Conservation (phyloP, 2,113 vertebrate genomes). For the Anhinga anhinga region DNA sequence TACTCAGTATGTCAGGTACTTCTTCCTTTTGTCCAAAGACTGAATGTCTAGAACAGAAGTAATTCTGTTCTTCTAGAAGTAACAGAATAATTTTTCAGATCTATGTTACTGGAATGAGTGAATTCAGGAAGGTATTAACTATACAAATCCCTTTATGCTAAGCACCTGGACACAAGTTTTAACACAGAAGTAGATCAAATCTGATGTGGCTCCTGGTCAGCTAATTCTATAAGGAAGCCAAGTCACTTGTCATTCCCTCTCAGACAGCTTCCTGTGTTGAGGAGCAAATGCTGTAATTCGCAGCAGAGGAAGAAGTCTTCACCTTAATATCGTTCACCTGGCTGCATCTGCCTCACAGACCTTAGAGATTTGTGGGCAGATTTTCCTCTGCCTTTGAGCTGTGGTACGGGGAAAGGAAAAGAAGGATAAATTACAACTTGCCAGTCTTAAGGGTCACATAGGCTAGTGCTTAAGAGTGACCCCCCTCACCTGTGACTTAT, state of each 20-base stretch:
- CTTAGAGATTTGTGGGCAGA: not conserved
- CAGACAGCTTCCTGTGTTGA: not conserved
- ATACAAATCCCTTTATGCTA: not conserved
- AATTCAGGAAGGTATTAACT: not conserved
- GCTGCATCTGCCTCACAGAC: not conserved
- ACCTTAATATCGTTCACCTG: accelerated
- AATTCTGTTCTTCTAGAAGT: no score
- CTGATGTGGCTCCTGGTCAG: not conserved
- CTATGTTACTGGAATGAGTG: not conserved
- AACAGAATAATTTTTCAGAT: not conserved
- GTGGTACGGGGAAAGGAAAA: not conserved
- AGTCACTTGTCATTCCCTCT: accelerated
- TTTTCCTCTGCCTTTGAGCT: not conserved
- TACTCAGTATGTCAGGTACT: not conserved
- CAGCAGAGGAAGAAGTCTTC: not conserved
- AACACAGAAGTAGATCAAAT: not conserved
- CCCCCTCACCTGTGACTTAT: accelerated
- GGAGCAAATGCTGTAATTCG: not conserved
- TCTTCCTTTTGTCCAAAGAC: not conserved
- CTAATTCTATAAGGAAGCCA: not conserved
- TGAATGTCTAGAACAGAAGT: not conserved
- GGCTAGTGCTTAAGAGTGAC: not conserved
- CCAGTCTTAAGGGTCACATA: not conserved
- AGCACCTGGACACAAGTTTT: not conserved
- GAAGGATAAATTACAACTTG: not conserved